Percentiles rank a stretch among this genome's conserved stretches.
Conservation (phyloP, 1,140 invertebrate genomes). For the Drosophila littoralis region DNA sequence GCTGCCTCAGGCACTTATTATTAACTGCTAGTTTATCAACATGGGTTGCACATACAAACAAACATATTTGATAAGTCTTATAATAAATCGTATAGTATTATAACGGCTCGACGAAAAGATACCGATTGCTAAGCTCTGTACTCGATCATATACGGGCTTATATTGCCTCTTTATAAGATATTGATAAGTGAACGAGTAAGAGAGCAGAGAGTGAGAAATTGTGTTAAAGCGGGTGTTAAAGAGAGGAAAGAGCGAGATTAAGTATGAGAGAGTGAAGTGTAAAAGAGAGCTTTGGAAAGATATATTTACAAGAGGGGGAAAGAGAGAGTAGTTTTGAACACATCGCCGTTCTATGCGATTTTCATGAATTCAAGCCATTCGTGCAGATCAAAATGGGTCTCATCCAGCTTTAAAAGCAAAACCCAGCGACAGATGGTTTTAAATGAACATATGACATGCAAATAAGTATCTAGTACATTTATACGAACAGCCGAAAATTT, state of each 20-base stretch:
- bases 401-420: background rate
- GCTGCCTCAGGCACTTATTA: conserved; percentile 33
- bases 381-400: background rate
- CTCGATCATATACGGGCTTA: background rate
- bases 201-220: background rate
- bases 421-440: conserved; percentile 9
- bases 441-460: conserved; percentile 5
- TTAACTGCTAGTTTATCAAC: conserved; percentile 33
- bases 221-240: background rate
- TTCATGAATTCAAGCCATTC: no score
- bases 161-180: background rate
- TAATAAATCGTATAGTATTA: background rate
- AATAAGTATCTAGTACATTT: background rate
- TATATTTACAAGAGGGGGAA: no score
- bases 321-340: background rate
- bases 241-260: background rate
- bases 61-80: conserved; percentile 1
- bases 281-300: background rate
- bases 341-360: no score
- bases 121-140: background rate
- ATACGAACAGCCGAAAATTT: conserved; percentile 23
- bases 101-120: background rate
- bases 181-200: background rate
- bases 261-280: background rate
- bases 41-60: background rate